Base-by-base conservation (phyloP, 2,888 invertebrate species). In the Microplitis deprimator region DNA sequence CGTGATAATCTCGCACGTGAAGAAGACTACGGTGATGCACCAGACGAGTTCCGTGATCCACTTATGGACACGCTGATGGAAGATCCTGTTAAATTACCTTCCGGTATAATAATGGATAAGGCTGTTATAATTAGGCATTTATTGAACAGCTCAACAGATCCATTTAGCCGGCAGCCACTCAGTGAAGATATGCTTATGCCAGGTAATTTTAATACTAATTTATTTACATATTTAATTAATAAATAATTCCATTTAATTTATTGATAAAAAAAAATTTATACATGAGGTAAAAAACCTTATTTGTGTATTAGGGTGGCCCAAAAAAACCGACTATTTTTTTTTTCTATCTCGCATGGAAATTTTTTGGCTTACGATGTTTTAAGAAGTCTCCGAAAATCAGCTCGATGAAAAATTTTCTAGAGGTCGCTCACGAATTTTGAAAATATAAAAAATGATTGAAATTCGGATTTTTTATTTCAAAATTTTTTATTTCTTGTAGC, bases 51-150 rank as follows among this genome's bases (percentile, higher is more conserved):
- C 90, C 94, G 95, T 90, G 98, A 98, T 91, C 98, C 98, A 0
- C 92, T 98, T 59, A 98, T 98, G 98, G 98, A 98, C 89, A 98
- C 98, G 0, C 91, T 98, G 72, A 98, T 98, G 98, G 95, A 95
- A 6, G 98, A 98, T 90, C 98, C 98, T 8, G 98, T 98, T 8
- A 91, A 95, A 80, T 91, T 98, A 85, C 98, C 98, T 1, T 96
- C 97, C 79, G 97, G 97, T 79, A 91, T 88, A 84, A 93, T 98
- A 38, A 98, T 98, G 97, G 98, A 98, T 90, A 93, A 98, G 79
- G 93, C 97, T 50, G 96, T 98, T 83, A 98, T 98, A 80, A 93
- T 97, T 87, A 93, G 98, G 80, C 98, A 98, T 91, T 92, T 98
- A 86, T 92, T 98, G 84, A 98, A 98, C 91, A 98, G 98, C 85